Evolutionary conservation across 2,888 invertebrate genomes (phyloP).

Genomic region (Ecliptopera silaceata): DNA sequence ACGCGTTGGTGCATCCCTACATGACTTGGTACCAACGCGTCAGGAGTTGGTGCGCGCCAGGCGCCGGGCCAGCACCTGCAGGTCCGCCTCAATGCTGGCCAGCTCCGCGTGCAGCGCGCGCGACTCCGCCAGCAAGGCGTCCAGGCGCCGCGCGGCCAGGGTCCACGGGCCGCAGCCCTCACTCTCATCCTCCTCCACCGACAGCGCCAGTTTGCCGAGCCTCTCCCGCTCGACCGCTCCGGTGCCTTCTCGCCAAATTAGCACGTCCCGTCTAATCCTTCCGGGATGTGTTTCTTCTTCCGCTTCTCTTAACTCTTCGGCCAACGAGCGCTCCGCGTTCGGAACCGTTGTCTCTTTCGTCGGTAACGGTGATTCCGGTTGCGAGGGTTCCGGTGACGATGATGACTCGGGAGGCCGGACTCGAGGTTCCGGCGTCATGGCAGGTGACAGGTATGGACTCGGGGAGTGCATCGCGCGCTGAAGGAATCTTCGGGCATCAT

Average conservation of each 20-base stretch:
- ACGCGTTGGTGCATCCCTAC: conserved; percentile 26
- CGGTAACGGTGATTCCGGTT: background rate
- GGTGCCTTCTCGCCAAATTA: conserved; percentile 53
- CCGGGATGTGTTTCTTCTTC: conserved; percentile 60
- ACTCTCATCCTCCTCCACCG: conserved; percentile 72
- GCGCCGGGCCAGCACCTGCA: conserved; percentile 80
- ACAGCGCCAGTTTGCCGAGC: conserved; percentile 67
- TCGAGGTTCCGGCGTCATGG: conserved; percentile 50
- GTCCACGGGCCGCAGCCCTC: conserved; percentile 56
- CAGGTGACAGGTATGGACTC: conserved; percentile 52
- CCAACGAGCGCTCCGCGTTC: conserved; percentile 57
- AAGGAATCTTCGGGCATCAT: conserved; percentile 70
- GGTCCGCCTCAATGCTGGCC: conserved; percentile 76
- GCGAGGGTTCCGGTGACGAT: background rate
- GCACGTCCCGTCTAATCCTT: conserved; percentile 47
- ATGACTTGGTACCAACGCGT: conserved; percentile 72
- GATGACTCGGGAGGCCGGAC: conserved; percentile 28
- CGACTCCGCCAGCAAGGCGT: conserved; percentile 73
- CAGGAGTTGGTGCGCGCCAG: conserved; percentile 66
- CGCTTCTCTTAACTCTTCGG: conserved; percentile 72
- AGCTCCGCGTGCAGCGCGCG: conserved; percentile 72
- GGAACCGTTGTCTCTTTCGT: conserved; percentile 33
- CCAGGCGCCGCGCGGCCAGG: conserved; percentile 67
- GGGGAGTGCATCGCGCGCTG: conserved; percentile 67
- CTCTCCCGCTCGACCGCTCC: conserved; percentile 61